Evolutionary conservation across 2,888 invertebrate species (phyloP), one percentile per base, ranked within the genome.

Genomic region (Fissipunctia ypsillon): DNA sequence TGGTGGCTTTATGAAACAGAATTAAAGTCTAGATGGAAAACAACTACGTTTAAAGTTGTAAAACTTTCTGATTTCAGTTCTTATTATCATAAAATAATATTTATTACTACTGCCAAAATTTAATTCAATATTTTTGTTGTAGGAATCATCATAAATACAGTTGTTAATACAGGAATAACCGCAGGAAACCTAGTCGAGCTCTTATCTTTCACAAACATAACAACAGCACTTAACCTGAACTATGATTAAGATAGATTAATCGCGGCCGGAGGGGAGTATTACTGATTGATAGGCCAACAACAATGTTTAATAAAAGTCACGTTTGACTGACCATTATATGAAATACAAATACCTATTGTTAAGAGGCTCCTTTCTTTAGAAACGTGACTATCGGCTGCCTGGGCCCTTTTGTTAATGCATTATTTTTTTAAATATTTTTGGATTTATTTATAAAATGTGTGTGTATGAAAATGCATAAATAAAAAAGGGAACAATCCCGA

Each of bases 1-100:
- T 85, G 81, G 81, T 83, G 81, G 82, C 76, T 88, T 85, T 63
- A 67, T 76, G 64, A 82, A 84, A 81, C 81, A 78, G 72, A 74
- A 83, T 71, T 78, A 78, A 25, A 87, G 81, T 76, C 71, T 61
- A 72, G 65, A 77, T 70, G 63, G 67, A 71, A 82, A 78, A 73
- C 69, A 76, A 80, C 68, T 77, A 73, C 16, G 54, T 19, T 67
- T 38, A 48, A 28, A 35, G 52, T 65, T 61, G 38, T 69, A 12
- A 70, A 70, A 67, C 54, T 81, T 52, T 70, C n/a, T 64, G 45
- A 52, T 60, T 52, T 63, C 5, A 14, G 43, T 64, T 50, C n/a
- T n/a, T 31, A 25, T 35, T 41, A 19, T 61, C 31, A 28, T 22
- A 56, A 4, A 63, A 63, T 43, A 56, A 31, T 43, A 38, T 38